Evolutionary conservation across 2,797 vertebrate species (phyloP), one percentile per base, ranked within the genome.

Genomic region (Paguma larvata): DNA sequence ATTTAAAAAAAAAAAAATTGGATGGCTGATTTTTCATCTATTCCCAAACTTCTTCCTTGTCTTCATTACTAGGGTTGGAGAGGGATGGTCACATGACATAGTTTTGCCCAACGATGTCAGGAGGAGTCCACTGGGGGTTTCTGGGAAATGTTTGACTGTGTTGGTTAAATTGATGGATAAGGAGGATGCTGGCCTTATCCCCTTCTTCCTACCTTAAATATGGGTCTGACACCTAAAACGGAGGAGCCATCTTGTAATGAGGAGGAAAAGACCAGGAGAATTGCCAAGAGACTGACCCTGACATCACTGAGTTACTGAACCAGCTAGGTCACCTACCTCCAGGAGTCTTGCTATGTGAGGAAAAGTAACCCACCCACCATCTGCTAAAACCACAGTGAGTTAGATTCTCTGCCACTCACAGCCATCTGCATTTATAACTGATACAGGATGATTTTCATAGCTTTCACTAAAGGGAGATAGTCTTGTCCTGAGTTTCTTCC

Each of bases 381-480:
- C 56, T 80, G 70, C 38, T 48, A 51, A 89, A 84, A 30, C 62
- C 73, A 72, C 3, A 16, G 41, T 72, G 44, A 89, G 6, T 2
- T 87, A 18, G 18, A 70, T 68, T 95, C 63, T 89, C 78, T 68
- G 62, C 72, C 48, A 34, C 51, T 89, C 44, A 88, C 12, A 90
- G 38, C 41, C 65, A 87, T 56, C 56, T 34, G 32, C 44, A 90
- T 88, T 91, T 95, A 65, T 67, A 63, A 72, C 38, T 32, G 18
- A 51, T 12, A 46, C 15, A 23, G 34, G 56, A 56, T 63, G 65
- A 80, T 89, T 89, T 84, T 80, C 65, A 91, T 51, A 46, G 59
- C 56, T 51, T 96, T 95, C 62, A 68, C 59, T 65, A 67, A 87
- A 94, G 53, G 41, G 25, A 90, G 62, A 78, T 18, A 96, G 46